Conservation (phyloP, 2,113 vertebrate genomes). For the Callopanchax toddi region DNA sequence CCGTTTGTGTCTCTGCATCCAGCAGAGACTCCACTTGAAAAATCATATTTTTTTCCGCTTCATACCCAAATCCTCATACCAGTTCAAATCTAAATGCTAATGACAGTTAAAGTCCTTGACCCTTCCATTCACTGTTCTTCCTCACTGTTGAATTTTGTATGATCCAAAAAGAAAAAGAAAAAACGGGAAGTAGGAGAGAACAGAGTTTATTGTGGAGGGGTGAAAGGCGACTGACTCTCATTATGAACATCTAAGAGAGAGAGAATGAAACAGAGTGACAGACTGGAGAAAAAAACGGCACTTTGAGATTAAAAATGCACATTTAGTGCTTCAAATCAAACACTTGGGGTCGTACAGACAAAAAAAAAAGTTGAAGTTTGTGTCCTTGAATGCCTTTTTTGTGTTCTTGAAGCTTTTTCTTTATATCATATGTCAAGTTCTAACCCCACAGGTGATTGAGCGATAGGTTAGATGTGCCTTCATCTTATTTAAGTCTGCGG, state of each 20-base stretch:
- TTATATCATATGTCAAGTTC: slow-evolving; percentile 31
- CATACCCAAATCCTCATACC: slow-evolving; percentile 49
- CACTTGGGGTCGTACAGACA: slow-evolving; percentile 16
- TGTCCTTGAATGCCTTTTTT: slow-evolving; percentile 13
- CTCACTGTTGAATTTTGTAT: slow-evolving; percentile 66
- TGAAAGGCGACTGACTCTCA: slow-evolving; percentile 62
- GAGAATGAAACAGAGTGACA: slow-evolving; percentile 34
- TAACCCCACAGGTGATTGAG: slow-evolving; percentile 12
- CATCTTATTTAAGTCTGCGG: slow-evolving; percentile 28
- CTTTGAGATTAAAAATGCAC: slow-evolving; percentile 65
- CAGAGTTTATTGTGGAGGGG: slow-evolving; percentile 56
- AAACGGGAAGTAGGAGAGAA: slow-evolving; percentile 34
- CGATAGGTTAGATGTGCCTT: slow-evolving; percentile 6
- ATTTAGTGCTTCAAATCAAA: slow-evolving; percentile 45
- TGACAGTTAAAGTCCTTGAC: slow-evolving; percentile 71
- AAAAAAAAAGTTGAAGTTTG: slow-evolving; percentile 2
- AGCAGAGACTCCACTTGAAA: slow-evolving; percentile 17
- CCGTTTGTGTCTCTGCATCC: background rate
- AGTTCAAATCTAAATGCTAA: slow-evolving; percentile 77
- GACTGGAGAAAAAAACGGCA: slow-evolving; percentile 19
- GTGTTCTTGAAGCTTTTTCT: slow-evolving; percentile 34
- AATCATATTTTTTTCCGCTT: slow-evolving; percentile 41
- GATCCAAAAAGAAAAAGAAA: slow-evolving; percentile 48
- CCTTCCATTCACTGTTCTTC: slow-evolving; percentile 42
- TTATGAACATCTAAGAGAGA: slow-evolving; percentile 52